Evolutionary conservation across 2,797 vertebrate genomes (phyloP).

Genomic region (Leptatherina wallacei): DNA sequence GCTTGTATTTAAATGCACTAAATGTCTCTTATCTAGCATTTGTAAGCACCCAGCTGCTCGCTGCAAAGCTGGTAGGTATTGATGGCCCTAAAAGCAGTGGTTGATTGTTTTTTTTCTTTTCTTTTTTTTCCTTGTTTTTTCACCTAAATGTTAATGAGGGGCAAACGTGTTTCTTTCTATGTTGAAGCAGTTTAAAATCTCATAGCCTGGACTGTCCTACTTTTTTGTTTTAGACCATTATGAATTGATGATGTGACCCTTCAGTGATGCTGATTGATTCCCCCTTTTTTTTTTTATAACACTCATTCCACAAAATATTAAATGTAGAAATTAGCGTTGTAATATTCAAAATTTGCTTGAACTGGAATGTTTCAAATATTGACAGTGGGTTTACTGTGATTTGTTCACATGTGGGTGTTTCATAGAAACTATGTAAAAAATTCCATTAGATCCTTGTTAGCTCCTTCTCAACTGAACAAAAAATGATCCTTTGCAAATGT

Average conservation of each 20-base stretch:
- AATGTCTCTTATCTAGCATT: conserved; percentile 33
- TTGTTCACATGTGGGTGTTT: conserved; percentile 42
- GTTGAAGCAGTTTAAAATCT: not conserved
- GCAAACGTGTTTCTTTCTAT: conserved; percentile 39
- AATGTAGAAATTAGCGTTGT: conserved; percentile 20
- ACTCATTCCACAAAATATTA: conserved; percentile 15
- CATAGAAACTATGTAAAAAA: conserved; percentile 6
- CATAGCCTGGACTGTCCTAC: not conserved
- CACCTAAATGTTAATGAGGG: conserved; percentile 12
- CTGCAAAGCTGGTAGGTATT: conserved; percentile 40
- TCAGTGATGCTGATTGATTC: conserved; percentile 14
- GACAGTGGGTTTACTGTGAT: conserved; percentile 31
- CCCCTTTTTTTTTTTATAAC: conserved; percentile 9
- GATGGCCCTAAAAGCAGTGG: conserved; percentile 32
- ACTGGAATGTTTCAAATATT: conserved; percentile 41
- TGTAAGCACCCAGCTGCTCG: conserved; percentile 33
- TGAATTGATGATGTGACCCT: conserved; percentile 14
- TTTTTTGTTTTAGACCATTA: conserved; percentile 18
- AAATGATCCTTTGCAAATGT: conserved; percentile 12
- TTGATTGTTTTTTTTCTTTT: not conserved
- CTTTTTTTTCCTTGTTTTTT: not conserved
- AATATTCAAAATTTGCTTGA: conserved; percentile 26
- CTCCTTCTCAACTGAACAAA: conserved; percentile 13
- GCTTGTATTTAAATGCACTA: conserved; percentile 50
- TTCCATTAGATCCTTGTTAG: not conserved